Conservation (phyloP, 1,140 invertebrate genomes). For the Drosophila nebulosa region DNA sequence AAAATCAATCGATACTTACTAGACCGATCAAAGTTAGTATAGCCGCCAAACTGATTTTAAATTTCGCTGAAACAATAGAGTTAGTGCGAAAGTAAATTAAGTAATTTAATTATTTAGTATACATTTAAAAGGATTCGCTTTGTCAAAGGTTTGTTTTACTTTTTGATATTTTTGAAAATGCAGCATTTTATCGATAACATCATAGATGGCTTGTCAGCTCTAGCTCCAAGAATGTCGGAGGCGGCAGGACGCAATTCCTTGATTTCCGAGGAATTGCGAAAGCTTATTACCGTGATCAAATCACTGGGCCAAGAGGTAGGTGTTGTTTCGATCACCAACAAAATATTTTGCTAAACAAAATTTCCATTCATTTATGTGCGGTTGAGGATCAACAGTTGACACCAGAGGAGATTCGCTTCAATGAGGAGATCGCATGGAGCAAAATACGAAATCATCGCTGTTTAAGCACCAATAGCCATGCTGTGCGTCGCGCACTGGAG, state of each 20-base stretch:
- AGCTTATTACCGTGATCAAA: slow-evolving; percentile 42
- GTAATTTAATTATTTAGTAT: too few relatives aligned
- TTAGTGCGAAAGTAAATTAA: too few relatives aligned
- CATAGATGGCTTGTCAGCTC: too few relatives aligned
- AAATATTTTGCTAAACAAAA: neutral
- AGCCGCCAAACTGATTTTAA: too few relatives aligned
- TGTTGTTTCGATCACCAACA: neutral
- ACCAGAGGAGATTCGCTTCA: slow-evolving; percentile 13
- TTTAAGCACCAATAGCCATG: slow-evolving; percentile 45
- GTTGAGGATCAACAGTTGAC: slow-evolving; percentile 5
- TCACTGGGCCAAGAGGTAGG: slow-evolving; percentile 35
- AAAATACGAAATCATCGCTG: slow-evolving; percentile 44
- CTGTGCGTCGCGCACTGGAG: slow-evolving; percentile 48
- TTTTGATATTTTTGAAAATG: too few relatives aligned
- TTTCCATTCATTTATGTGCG: neutral
- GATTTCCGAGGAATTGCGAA: slow-evolving; percentile 38
- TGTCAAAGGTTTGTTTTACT: too few relatives aligned
- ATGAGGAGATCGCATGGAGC: slow-evolving; percentile 38
- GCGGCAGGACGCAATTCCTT: neutral
- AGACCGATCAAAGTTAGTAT: too few relatives aligned
- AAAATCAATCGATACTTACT: too few relatives aligned
- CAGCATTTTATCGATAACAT: too few relatives aligned
- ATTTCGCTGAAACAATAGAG: too few relatives aligned
- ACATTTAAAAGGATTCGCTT: too few relatives aligned
- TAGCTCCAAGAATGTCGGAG: neutral